Conservation (phyloP, 2,888 invertebrate species). For the Zootermopsis nevadensis region DNA sequence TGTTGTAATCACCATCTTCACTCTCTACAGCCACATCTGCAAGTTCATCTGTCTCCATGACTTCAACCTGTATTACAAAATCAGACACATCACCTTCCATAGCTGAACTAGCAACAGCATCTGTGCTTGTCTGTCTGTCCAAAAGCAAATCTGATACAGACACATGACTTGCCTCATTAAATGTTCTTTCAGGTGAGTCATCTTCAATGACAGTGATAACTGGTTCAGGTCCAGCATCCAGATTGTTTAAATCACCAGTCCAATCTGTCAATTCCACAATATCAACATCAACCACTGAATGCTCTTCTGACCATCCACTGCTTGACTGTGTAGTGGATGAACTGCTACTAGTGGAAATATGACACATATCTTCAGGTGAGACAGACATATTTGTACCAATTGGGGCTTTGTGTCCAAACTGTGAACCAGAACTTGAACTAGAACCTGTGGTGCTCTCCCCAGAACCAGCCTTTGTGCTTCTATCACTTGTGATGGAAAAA, state of each 20-base stretch:
- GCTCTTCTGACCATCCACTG: background rate
- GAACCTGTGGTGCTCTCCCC: background rate
- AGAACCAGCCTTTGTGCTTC: background rate
- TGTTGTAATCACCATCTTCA: background rate
- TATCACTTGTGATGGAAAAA: background rate
- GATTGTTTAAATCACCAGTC: constrained; percentile 51
- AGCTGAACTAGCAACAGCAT: background rate
- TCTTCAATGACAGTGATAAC: constrained; percentile 54
- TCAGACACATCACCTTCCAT: background rate
- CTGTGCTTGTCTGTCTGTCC: background rate
- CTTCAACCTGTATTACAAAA: background rate
- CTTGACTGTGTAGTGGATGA: background rate
- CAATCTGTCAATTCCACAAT: constrained; percentile 38
- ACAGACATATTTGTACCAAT: background rate
- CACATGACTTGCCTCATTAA: background rate
- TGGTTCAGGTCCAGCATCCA: constrained; percentile 57
- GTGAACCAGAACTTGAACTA: background rate
- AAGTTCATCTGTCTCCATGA: background rate
- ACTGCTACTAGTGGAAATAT: constrained; percentile 16
- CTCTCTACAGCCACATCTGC: background rate
- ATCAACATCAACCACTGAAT: background rate
- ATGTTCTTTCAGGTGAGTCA: background rate
- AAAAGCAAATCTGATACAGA: background rate
- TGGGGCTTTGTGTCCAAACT: background rate
- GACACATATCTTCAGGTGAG: background rate